A percentile compares a stretch with the other conserved stretches of the same genome.
phyloP scores from a whole-genome alignment of 30 jellyfish, hydroid and myxozoan species.

The Calvadosia cruxmelitensis region DNA sequence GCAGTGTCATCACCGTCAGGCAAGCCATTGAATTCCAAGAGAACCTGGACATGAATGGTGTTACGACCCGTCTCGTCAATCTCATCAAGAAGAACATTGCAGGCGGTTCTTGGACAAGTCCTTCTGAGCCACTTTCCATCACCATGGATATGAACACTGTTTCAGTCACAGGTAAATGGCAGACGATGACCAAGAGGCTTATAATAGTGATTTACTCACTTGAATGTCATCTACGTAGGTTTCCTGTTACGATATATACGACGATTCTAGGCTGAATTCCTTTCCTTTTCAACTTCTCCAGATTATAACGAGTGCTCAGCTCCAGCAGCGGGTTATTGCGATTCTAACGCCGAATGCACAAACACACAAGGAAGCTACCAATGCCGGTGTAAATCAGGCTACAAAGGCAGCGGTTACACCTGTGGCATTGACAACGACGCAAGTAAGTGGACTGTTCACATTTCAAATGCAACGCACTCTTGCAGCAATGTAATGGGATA shows the following conservation, averaged over 20 bases:
- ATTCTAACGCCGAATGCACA: neutral
- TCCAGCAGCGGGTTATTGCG: neutral
- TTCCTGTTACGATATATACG: too few relatives aligned
- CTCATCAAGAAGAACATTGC: neutral
- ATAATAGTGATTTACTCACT: too few relatives aligned
- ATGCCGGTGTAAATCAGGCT: neutral
- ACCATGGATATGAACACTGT: neutral
- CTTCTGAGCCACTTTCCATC: neutral
- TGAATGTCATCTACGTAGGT: too few relatives aligned
- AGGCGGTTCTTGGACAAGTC: neutral
- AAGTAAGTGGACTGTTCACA: too few relatives aligned
- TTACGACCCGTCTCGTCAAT: neutral
- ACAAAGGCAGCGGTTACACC: neutral
- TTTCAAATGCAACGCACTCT: too few relatives aligned
- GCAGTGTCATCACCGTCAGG: neutral
- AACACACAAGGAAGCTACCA: neutral
- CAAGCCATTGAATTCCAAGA: neutral
- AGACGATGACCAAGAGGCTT: neutral
- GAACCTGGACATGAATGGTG: neutral
- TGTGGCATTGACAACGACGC: neutral
- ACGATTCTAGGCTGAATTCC: too few relatives aligned
- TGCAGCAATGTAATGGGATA: too few relatives aligned
- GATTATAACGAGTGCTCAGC: neutral
- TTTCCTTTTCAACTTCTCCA: too few relatives aligned
- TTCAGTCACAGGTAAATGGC: neutral